Conservation (phyloP, 2,888 invertebrate species). For the Margaritifera margaritifera region DNA sequence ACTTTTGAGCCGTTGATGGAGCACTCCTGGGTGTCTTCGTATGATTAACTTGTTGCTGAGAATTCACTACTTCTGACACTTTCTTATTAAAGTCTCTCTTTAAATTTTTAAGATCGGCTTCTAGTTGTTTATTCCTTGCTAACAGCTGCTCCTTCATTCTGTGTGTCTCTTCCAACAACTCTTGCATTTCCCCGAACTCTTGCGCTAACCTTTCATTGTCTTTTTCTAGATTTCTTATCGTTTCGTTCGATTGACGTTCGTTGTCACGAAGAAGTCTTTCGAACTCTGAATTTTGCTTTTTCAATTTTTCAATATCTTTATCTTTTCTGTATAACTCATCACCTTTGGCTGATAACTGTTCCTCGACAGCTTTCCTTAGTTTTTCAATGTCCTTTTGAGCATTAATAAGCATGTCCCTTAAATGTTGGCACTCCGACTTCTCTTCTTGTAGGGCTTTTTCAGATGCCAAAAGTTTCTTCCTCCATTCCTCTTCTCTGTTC, state of each 20-base stretch:
- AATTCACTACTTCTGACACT: slow-evolving; percentile 47
- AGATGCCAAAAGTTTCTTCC: slow-evolving; percentile 39
- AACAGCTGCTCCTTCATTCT: slow-evolving; percentile 53
- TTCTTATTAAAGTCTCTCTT: slow-evolving; percentile 60
- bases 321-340: slow-evolving; percentile 54
- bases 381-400: slow-evolving; percentile 68
- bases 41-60: slow-evolving; percentile 35
- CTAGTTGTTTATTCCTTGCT: slow-evolving; percentile 59
- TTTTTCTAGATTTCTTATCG: slow-evolving; percentile 52
- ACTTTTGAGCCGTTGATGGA: slow-evolving; percentile 13
- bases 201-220: slow-evolving; percentile 54
- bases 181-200: slow-evolving; percentile 57
- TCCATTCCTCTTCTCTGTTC: slow-evolving; percentile 56
- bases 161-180: slow-evolving; percentile 56
- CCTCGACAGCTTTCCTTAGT: slow-evolving; percentile 53
- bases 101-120: slow-evolving; percentile 60
- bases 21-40: slow-evolving; percentile 27
- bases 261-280: slow-evolving; percentile 57
- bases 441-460: slow-evolving; percentile 62
- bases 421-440: slow-evolving; percentile 60
- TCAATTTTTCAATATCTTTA: slow-evolving; percentile 52
- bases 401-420: slow-evolving; percentile 64
- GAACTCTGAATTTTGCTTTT: slow-evolving; percentile 42
- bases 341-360: slow-evolving; percentile 49
- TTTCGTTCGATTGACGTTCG: slow-evolving; percentile 42